Percentiles rank a stretch among this genome's conserved stretches.
phyloP scores from a whole-genome alignment of 2,888 invertebrate genomes.

The Drosophila falleni region DNA sequence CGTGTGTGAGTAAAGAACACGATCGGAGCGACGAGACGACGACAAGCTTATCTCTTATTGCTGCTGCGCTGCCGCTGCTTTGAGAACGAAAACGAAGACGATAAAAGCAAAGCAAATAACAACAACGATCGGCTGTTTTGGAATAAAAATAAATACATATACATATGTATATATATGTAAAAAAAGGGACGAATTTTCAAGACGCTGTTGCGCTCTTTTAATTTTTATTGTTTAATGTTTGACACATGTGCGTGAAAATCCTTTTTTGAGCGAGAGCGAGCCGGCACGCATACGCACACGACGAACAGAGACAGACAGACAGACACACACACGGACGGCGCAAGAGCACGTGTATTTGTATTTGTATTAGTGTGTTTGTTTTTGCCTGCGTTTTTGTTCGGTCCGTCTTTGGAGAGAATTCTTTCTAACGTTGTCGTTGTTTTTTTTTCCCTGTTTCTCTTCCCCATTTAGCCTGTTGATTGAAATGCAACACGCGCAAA shows the following conservation, averaged over 20 bases:
- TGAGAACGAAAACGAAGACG: constrained; percentile 65
- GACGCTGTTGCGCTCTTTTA: constrained; percentile 20
- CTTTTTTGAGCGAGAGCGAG: constrained; percentile 39
- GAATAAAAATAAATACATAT: constrained; percentile 26
- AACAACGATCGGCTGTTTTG: constrained; percentile 66
- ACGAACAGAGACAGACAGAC: background rate
- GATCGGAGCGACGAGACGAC: constrained; percentile 49
- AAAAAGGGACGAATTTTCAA: constrained; percentile 25
- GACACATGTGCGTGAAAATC: constrained; percentile 74
- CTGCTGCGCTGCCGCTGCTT: constrained; percentile 31
- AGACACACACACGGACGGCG: constrained; percentile 1
- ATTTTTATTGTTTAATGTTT: constrained; percentile 31
- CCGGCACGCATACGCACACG: constrained; percentile 24
- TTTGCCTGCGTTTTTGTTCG: constrained; percentile 33
- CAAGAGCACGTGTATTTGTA: constrained; percentile 65
- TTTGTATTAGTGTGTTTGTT: constrained; percentile 30
- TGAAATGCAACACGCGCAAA: constrained; percentile 71
- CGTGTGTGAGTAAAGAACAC: constrained; percentile 56
- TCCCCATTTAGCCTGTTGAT: constrained; percentile 54
- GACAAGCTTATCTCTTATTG: constrained; percentile 68
- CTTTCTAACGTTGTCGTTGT: constrained; percentile 45
- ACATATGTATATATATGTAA: background rate
- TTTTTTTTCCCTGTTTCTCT: constrained; percentile 23
- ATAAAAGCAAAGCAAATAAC: constrained; percentile 79
- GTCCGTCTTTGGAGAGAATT: constrained; percentile 19